phyloP scores from a whole-genome alignment of 2,113 vertebrate species.

The Corythoichthys intestinalis region DNA sequence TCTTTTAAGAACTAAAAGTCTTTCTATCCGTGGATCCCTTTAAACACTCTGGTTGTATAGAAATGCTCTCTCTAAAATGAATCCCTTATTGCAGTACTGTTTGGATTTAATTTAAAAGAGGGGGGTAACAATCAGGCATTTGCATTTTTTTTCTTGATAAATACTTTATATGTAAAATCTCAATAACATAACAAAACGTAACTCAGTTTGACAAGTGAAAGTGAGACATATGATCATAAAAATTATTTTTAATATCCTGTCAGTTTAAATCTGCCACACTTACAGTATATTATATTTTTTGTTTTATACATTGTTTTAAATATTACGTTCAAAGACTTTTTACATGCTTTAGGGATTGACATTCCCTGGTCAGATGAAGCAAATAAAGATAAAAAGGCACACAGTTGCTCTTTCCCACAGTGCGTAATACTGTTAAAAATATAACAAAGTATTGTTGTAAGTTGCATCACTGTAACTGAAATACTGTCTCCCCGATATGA shows the following conservation, averaged over 20 bases:
- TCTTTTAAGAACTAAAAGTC: too few species aligned
- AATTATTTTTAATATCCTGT: conserved; percentile 66
- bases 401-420: conserved; percentile 59
- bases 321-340: conserved; percentile 68
- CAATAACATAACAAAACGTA: background rate
- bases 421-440: conserved; percentile 63
- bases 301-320: conserved; percentile 71
- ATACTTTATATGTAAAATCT: too few species aligned
- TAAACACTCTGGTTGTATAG: background rate
- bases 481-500: conserved; percentile 19
- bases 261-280: conserved; percentile 51
- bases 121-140: background rate
- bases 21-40: too few species aligned
- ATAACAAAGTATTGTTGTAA: conserved; percentile 42
- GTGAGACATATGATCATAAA: conserved; percentile 48
- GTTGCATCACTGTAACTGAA: conserved; percentile 41
- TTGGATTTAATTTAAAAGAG: background rate
- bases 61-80: background rate
- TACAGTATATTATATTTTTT: conserved; percentile 70
- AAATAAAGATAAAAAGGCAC: conserved; percentile 72
- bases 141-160: background rate
- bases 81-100: background rate
- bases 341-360: conserved; percentile 71
- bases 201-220: background rate
- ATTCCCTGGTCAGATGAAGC: conserved; percentile 68